Base-by-base conservation (phyloP, 2,113 vertebrate genomes). In the Lampris megalopsis region DNA sequence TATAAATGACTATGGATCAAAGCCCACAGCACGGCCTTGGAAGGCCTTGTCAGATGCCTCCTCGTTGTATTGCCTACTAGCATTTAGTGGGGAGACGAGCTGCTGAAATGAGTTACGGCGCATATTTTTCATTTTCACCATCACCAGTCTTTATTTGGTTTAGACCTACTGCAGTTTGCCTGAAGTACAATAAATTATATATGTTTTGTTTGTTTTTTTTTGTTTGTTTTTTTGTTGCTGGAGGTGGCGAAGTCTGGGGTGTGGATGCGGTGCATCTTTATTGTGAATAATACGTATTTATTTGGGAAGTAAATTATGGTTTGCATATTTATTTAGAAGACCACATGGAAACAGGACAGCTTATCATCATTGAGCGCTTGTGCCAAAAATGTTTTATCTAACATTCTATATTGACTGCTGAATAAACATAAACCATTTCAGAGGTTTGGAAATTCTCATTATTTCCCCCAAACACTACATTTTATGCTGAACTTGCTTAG, bases 321-420 rank as follows among this genome's bases (percentile, higher is more conserved):
- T 91, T 91, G 86, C 80, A 92, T 95, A 94, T 94, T 94, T 95
- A 95, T 94, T 92, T 92, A 94, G 91, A 91, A 77, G 84, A 88
- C 75, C 73, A 88, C 76, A 90, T 77, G 83, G 79, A 92, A 88
- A 87, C 68, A 73, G 90, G 89, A 90, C 87, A 80, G 90, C 90
- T 90, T 94, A 92, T 93, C 92, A 90, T 92, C 89, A 93, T 88
- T 85, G 87, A 93, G 92, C 89, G 85, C 86, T 88, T 92, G 93
- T 95, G 94, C 93, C 94, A 95, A 94, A 91, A 91, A 87, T 83
- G 83, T 93, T 92, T 92, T 93, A 92, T 91, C 80, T 81, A 83
- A 90, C 86, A 81, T 89, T 89, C 83, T 90, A 89, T 92, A 91
- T 60, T 88, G 88, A 92, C 89, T 91, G 92, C 89, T 94, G 91